Evolutionary conservation across 2,113 vertebrate genomes (phyloP).

Genomic region (Calyptommatus sinebrachiatus): DNA sequence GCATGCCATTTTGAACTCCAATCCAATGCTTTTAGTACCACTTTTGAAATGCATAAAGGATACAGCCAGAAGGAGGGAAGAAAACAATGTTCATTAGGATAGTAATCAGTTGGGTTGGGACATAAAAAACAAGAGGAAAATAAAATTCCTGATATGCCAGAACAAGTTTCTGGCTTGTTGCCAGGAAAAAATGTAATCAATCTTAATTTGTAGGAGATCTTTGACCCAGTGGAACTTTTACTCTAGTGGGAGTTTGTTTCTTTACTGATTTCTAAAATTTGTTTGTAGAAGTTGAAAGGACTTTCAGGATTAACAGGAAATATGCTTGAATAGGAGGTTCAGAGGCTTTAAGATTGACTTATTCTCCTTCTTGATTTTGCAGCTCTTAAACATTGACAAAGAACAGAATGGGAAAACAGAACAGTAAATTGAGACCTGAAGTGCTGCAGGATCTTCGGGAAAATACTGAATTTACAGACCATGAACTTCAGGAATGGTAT

Average conservation of each 20-base stretch:
- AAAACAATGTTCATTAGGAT: neutral
- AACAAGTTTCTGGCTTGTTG: neutral
- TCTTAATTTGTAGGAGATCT: neutral
- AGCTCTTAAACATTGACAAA: slow-evolving; percentile 47
- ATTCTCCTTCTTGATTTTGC: slow-evolving; percentile 13
- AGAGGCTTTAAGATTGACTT: slow-evolving; percentile 8
- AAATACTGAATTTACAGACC: slow-evolving; percentile 87
- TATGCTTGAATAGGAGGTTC: too few species aligned
- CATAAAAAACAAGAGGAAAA: neutral
- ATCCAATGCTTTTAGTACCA: neutral
- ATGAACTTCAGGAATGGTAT: slow-evolving; percentile 89
- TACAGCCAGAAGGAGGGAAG: neutral
- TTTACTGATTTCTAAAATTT: neutral
- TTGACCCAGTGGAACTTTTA: neutral
- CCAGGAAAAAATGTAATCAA: neutral
- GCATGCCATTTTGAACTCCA: neutral
- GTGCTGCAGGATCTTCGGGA: slow-evolving; percentile 85
- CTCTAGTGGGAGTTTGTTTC: neutral
- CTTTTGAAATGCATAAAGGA: neutral
- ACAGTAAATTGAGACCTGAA: slow-evolving; percentile 86
- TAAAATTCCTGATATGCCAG: neutral
- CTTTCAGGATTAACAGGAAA: neutral
- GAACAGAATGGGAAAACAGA: slow-evolving; percentile 83
- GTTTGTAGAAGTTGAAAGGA: neutral
- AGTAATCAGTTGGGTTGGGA: neutral